These are phyloP conservation scores for Galerucella nymphaeae DNA, from an alignment of 2,888 invertebrate species.

Conservation along the genomic window DNA sequence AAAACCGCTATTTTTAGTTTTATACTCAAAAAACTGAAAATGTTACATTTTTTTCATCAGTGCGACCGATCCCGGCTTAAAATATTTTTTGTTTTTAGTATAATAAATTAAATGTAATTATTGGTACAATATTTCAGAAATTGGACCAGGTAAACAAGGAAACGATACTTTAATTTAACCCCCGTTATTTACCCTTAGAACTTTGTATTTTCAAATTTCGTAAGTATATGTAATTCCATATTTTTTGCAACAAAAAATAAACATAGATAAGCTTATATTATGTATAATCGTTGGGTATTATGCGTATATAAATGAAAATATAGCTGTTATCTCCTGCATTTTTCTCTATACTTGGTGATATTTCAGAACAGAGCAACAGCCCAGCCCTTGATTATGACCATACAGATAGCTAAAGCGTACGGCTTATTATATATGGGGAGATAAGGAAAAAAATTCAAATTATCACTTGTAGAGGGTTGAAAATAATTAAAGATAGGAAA, in stretches of 20 bases:
- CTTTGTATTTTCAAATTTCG: neutral
- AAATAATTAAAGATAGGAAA: neutral
- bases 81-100: too few relatives aligned
- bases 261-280: neutral
- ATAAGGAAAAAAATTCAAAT: slow-evolving; percentile 29
- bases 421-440: slow-evolving; percentile 17
- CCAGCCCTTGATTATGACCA: slow-evolving; percentile 13
- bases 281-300: slow-evolving; percentile 10
- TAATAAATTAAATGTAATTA: too few relatives aligned
- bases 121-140: too few relatives aligned
- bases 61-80: too few relatives aligned
- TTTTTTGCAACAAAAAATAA: neutral
- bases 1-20: too few relatives aligned
- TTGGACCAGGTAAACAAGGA: too few relatives aligned
- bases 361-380: slow-evolving; percentile 22
- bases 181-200: too few relatives aligned
- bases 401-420: slow-evolving; percentile 20
- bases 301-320: slow-evolving; percentile 30
- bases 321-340: slow-evolving; percentile 27
- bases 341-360: slow-evolving; percentile 28
- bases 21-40: too few relatives aligned
- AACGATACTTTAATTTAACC: too few relatives aligned
- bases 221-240: neutral
- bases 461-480: neutral
- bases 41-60: too few relatives aligned